A percentile compares a stretch with the other conserved stretches of the same genome.
Conservation (phyloP, 2,113 vertebrate genomes). For the Syrmaticus mikado region DNA sequence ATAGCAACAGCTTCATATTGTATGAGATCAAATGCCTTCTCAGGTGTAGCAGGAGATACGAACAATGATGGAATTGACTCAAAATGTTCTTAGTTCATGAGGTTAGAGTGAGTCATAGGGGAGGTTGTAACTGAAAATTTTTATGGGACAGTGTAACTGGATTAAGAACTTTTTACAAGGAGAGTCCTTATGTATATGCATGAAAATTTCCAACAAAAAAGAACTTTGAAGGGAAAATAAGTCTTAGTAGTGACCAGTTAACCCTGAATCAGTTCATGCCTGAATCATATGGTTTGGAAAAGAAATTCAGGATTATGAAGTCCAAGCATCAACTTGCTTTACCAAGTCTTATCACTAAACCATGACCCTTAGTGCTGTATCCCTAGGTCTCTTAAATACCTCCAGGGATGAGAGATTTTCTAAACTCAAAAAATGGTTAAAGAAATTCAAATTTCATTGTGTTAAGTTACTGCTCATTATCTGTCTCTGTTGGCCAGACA, state of each 20-base stretch:
- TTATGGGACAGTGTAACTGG: background rate
- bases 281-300: background rate
- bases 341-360: background rate
- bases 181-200: background rate
- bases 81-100: background rate
- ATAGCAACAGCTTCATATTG: background rate
- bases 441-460: background rate
- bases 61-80: constrained; percentile 28
- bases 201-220: background rate
- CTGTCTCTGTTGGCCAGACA: background rate
- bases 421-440: background rate
- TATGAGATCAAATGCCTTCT: constrained; percentile 44
- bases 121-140: background rate
- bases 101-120: background rate
- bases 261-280: background rate
- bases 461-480: background rate
- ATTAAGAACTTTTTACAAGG: background rate
- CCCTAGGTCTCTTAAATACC: too few species aligned
- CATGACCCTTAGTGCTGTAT: background rate
- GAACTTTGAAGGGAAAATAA: background rate
- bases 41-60: constrained; percentile 38
- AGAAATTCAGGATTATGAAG: background rate
- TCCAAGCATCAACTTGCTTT: background rate
- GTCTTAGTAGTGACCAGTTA: background rate
- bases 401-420: background rate